Conservation (phyloP, 2,888 invertebrate species). For the Halictus quadricinctus region DNA sequence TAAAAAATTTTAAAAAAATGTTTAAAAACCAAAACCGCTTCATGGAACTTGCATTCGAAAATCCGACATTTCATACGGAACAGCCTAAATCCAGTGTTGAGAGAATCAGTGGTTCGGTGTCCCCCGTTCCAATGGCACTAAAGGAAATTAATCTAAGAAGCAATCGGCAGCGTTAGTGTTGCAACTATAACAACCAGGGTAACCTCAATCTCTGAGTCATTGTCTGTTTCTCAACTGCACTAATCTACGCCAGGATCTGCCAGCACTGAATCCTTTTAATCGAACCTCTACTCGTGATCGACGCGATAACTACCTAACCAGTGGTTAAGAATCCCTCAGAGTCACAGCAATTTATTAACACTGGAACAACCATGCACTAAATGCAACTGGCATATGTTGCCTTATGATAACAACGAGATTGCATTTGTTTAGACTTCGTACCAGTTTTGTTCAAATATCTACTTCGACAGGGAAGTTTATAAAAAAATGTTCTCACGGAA, state of each 20-base stretch:
- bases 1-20: no score
- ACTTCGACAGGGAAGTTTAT: no score
- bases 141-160: background rate
- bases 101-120: background rate
- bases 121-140: background rate
- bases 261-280: constrained; percentile 1
- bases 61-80: no score
- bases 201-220: constrained; percentile 1
- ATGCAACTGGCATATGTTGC: no score
- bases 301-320: background rate
- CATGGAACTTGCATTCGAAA: no score
- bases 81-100: background rate
- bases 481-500: no score
- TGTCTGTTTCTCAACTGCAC: background rate
- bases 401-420: no score
- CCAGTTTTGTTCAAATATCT: no score
- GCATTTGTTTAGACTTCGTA: no score
- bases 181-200: background rate
- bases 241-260: background rate
- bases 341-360: background rate
- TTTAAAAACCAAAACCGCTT: no score
- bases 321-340: background rate
- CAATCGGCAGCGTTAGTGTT: background rate
- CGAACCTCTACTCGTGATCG: background rate
- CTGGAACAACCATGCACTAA: no score